phyloP scores from a whole-genome alignment of 2,113 vertebrate genomes.

The Dromas ardeola region DNA sequence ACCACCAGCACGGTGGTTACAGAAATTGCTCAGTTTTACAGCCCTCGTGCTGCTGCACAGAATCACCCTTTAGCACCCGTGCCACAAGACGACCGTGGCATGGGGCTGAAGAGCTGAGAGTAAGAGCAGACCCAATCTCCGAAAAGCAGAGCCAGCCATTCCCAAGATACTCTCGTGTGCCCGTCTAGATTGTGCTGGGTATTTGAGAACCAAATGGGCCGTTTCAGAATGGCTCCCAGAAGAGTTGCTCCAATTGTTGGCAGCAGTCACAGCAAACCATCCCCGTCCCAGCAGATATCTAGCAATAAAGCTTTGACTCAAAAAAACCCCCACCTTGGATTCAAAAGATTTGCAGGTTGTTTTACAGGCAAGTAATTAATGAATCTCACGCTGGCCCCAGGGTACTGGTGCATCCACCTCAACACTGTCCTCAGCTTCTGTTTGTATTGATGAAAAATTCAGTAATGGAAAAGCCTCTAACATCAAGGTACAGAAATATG shows the following conservation, averaged over 20 bases:
- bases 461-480: not conserved
- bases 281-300: not conserved
- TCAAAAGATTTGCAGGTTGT: not conserved
- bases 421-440: not conserved
- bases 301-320: not conserved
- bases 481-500: not conserved
- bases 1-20: too few species aligned
- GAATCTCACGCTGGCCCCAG: not conserved
- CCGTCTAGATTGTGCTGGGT: not conserved
- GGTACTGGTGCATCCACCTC: not conserved
- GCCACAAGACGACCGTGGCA: accelerated
- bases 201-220: not conserved
- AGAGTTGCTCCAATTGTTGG: not conserved
- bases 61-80: too few species aligned
- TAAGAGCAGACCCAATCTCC: not conserved
- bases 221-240: not conserved
- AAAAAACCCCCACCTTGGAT: not conserved
- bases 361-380: not conserved
- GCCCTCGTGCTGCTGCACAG: not conserved
- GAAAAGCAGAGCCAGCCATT: not conserved
- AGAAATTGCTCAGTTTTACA: not conserved
- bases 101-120: not conserved
- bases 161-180: not conserved
- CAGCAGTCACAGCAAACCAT: not conserved
- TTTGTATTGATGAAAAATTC: not conserved